Percentiles rank a stretch among this genome's conserved stretches.
These are phyloP conservation scores for Leptosomus discolor DNA, from an alignment of 2,113 vertebrate species.

Conservation along the genomic window DNA sequence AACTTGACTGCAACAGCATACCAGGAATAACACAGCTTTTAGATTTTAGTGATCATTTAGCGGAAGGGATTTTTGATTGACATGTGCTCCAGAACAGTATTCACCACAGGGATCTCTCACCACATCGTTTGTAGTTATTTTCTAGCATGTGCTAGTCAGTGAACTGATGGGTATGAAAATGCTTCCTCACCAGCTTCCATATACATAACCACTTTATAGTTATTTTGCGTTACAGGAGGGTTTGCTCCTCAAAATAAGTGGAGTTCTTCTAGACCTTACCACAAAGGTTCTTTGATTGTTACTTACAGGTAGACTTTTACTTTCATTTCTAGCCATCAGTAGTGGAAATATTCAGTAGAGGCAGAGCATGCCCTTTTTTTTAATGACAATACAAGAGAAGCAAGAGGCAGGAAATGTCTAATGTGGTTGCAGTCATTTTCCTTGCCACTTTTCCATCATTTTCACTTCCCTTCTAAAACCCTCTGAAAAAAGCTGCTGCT, in stretches of 20 bases:
- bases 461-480: neutral
- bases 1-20: neutral
- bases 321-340: neutral
- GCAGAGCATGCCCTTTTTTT: neutral
- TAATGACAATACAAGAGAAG: neutral
- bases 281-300: neutral
- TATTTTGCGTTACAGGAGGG: neutral
- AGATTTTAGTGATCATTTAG: neutral
- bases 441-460: neutral
- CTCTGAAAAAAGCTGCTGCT: neutral
- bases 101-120: neutral
- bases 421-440: neutral
- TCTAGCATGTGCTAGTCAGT: neutral
- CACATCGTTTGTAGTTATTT: neutral
- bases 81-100: neutral
- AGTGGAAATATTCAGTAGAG: neutral
- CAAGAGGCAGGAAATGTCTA: neutral
- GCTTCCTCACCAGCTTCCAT: neutral
- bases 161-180: neutral
- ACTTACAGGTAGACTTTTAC: neutral
- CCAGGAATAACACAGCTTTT: neutral
- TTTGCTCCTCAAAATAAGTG: neutral
- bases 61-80: neutral
- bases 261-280: neutral
- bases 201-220: neutral